Evolutionary conservation across 30 jellyfish, hydroid and myxozoan genomes (phyloP), one percentile per base, ranked within the genome.

Genomic region (Aurelia aurita): DNA sequence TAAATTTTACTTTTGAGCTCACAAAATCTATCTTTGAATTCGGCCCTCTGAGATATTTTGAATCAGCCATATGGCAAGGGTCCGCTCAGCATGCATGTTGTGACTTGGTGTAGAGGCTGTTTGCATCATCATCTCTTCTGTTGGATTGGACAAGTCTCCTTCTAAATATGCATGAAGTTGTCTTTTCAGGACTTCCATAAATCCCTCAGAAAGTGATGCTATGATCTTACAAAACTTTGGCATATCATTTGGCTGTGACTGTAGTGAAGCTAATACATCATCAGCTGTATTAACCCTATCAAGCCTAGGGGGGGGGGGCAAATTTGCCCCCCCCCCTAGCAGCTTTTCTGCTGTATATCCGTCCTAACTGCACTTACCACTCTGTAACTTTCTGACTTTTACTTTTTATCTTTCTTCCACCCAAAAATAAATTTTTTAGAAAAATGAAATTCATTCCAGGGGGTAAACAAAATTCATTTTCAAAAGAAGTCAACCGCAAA

Each of bases 1-100:
- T 67, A 21, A 67, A 67, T 27, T 22, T 20, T 10, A 31, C 79
- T 35, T 67, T 67, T 25, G 63, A 7, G 21, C 66, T 67, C 68
- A 67, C 21, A 22, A 26, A 67, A 35, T 67, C 79, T 26, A 22
- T 67, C 21, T 67, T 67, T 7, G 79, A 67, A 67, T 67, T 67
- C 15, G 79, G 79, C n/a, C n/a, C n/a, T 51, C 62, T 51, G 13
- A 13, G 13, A 51, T n/a, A n/a, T n/a, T n/a, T n/a, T n/a, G n/a
- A n/a, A n/a, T n/a, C n/a, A n/a, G n/a, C n/a, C n/a, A n/a, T 66
- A 67, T 67, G 23, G 79, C 79, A 26, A 67, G 79, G 10, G 26
- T 22, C 23, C 79, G 15, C 21, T 67, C 79, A 10, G 61, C 67
- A 26, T 67, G 79, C 12, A 67, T 28, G 23, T 67, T 67, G 66